These are phyloP conservation scores for Halictus ligatus DNA, from an alignment of 2,888 invertebrate species.

Conservation along the genomic window DNA sequence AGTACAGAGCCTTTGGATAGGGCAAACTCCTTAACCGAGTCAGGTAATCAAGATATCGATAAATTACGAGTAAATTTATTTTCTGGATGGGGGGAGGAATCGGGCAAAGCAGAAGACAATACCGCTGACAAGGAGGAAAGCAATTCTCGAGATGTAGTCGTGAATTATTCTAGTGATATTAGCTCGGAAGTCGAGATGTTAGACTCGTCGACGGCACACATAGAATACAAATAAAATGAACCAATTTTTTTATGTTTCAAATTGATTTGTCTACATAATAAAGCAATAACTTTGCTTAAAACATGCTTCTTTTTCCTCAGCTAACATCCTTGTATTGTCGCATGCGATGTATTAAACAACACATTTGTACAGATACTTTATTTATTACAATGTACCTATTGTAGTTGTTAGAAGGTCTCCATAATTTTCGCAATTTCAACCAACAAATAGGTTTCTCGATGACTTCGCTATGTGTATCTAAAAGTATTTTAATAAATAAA, in stretches of 20 bases:
- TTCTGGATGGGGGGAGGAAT: slow-evolving; percentile 81
- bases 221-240: slow-evolving; percentile 76
- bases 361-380: background rate
- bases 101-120: slow-evolving; percentile 78
- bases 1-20: slow-evolving; percentile 69
- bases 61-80: slow-evolving; percentile 82
- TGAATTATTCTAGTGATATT: slow-evolving; percentile 81
- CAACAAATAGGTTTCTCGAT: no score
- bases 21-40: slow-evolving; percentile 62
- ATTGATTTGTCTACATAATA: slow-evolving; percentile 48
- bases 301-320: background rate
- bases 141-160: slow-evolving; percentile 73
- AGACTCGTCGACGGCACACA: slow-evolving; percentile 82
- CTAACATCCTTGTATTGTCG: slow-evolving; percentile 9
- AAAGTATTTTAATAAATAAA: background rate
- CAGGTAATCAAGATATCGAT: slow-evolving; percentile 78
- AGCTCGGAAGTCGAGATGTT: slow-evolving; percentile 84
- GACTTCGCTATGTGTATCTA: no score
- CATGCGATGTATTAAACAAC: background rate
- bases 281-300: slow-evolving; percentile 35
- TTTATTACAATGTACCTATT: background rate
- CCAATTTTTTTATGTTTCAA: slow-evolving; percentile 37
- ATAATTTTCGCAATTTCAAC: background rate
- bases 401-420: background rate
- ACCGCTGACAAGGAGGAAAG: slow-evolving; percentile 73